These are phyloP conservation scores for Lasioglossum lativentre DNA, from an alignment of 2,888 invertebrate genomes.

Conservation along the genomic window DNA sequence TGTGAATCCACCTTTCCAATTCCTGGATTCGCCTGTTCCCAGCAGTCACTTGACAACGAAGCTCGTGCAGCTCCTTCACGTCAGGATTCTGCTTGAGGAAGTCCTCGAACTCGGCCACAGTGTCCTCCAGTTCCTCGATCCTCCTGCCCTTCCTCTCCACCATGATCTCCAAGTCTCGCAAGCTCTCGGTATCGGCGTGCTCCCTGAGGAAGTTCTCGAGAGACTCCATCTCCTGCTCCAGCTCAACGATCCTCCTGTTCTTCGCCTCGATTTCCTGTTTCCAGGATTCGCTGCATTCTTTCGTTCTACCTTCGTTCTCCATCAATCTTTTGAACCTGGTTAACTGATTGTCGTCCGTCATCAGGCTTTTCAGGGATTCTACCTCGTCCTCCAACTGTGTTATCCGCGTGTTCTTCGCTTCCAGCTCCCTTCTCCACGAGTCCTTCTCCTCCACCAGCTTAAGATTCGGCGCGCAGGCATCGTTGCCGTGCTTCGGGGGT, in stretches of 20 bases:
- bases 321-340: conserved; percentile 9
- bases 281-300: conserved; percentile 51
- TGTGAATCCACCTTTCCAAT: conserved; percentile 85
- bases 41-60: conserved; percentile 71
- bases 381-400: conserved; percentile 51
- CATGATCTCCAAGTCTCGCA: conserved; percentile 87
- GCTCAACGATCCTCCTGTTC: conserved; percentile 86
- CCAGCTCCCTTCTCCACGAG: conserved; percentile 44
- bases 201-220: conserved; percentile 86
- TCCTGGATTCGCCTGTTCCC: conserved; percentile 78
- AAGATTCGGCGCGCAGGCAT: conserved; percentile 24
- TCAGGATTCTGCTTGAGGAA: conserved; percentile 84
- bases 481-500: conserved; percentile 84
- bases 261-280: conserved; percentile 76
- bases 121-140: conserved; percentile 91
- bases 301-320: conserved; percentile 17
- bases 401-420: conserved; percentile 44
- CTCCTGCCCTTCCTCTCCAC: conserved; percentile 88
- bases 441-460: conserved; percentile 45
- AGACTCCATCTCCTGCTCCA: conserved; percentile 86
- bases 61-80: conserved; percentile 82
- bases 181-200: conserved; percentile 87
- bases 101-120: conserved; percentile 87
- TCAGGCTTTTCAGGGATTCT: conserved; percentile 15
- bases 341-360: conserved; percentile 5